A percentile compares a stretch with the other conserved stretches of the same genome.
Evolutionary conservation across 2,888 invertebrate species (phyloP).

Genomic region (Drosophila nr. medialis): DNA sequence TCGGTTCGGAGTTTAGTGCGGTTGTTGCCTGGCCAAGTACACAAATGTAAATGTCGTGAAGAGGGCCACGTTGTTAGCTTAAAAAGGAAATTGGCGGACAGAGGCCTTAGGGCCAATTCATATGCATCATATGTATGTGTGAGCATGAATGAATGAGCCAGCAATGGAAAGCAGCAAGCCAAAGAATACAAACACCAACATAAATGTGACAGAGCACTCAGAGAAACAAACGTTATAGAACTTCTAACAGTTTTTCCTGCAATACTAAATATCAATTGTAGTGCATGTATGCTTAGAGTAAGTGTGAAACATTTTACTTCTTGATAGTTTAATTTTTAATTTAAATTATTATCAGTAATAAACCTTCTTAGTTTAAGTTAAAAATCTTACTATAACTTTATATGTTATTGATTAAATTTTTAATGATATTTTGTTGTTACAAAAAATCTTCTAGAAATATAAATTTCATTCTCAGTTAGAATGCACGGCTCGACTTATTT

Average conservation of each 20-base stretch:
- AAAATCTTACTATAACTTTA: too few relatives aligned
- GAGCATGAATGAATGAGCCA: constrained; percentile 53
- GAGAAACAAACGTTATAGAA: not conserved
- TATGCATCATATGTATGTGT: constrained; percentile 12
- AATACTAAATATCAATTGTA: not conserved
- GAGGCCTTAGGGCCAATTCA: constrained; percentile 49
- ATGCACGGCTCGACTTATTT: not conserved
- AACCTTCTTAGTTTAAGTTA: not conserved
- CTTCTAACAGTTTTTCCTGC: not conserved
- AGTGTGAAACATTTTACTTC: not conserved
- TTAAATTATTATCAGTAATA: not conserved
- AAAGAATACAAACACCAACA: constrained; percentile 30
- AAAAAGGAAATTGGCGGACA: constrained; percentile 79
- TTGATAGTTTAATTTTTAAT: not conserved
- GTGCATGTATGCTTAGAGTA: not conserved
- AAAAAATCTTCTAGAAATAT: not conserved
- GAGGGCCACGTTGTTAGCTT: constrained; percentile 80
- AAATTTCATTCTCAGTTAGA: not conserved
- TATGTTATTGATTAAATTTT: not conserved
- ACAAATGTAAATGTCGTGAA: constrained; percentile 82
- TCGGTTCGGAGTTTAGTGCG: constrained; percentile 8
- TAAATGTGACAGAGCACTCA: constrained; percentile 27
- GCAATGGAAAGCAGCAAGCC: constrained; percentile 33
- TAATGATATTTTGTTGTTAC: not conserved
- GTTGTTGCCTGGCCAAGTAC: constrained; percentile 82